A percentile compares a stretch with the other conserved stretches of the same genome.
Conservation (phyloP, 2,113 vertebrate genomes). For the Macrotis lagotis region DNA sequence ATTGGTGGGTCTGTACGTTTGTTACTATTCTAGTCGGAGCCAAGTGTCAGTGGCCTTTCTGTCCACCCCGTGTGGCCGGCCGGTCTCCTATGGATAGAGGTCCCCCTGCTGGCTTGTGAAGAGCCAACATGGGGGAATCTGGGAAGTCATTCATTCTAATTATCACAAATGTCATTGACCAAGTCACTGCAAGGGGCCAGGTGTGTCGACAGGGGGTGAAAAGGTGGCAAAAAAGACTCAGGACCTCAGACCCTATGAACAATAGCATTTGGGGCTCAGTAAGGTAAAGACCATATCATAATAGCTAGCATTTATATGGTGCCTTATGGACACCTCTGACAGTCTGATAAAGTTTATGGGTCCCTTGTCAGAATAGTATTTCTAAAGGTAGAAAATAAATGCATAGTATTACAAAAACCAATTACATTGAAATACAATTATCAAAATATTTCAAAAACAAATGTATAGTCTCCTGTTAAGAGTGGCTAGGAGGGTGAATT, state of each 20-base stretch:
- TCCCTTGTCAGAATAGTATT: no score
- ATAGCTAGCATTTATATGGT: neutral
- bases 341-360: no score
- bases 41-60: neutral
- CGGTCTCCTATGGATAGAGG: neutral
- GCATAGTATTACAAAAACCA: no score
- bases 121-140: neutral
- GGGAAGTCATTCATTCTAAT: accelerated
- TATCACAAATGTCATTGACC: neutral
- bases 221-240: neutral
- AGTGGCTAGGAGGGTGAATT: no score
- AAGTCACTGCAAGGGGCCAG: accelerated
- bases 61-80: neutral
- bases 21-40: neutral
- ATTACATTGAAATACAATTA: no score
- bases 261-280: neutral
- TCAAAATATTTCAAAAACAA: no score
- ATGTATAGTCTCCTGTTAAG: no score
- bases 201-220: accelerated
- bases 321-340: neutral
- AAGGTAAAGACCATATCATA: neutral
- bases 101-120: conserved; percentile 58
- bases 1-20: no score
- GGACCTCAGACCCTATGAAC: neutral
- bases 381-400: no score